Evolutionary conservation across 2,888 invertebrate species (phyloP).

Genomic region (Idaea aversata): DNA sequence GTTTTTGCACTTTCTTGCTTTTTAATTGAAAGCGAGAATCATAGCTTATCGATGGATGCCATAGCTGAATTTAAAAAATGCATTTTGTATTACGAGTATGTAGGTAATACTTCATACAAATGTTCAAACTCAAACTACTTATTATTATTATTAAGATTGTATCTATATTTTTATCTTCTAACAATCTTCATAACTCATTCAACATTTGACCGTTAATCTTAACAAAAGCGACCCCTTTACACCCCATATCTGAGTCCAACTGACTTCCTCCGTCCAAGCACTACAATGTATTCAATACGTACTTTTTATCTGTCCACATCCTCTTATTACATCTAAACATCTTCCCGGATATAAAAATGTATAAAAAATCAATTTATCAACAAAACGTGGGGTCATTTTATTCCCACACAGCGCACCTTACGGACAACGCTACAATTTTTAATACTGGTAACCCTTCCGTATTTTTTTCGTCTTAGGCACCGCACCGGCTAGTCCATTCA

Average conservation of each 20-base stretch:
- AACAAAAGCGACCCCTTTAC: background rate
- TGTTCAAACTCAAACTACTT: too few relatives aligned
- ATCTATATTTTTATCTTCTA: background rate
- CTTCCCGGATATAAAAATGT: constrained; percentile 75
- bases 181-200: background rate
- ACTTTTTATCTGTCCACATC: constrained; percentile 61
- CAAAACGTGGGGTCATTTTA: constrained; percentile 65
- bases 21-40: too few relatives aligned
- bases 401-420: constrained; percentile 74
- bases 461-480: constrained; percentile 60
- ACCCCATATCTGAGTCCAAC: constrained; percentile 19
- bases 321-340: constrained; percentile 67
- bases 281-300: constrained; percentile 40
- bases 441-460: constrained; percentile 75
- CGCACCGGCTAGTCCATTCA: constrained; percentile 59
- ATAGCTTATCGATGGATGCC: too few relatives aligned
- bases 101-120: too few relatives aligned
- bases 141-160: background rate
- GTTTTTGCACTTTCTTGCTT: too few relatives aligned
- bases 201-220: background rate
- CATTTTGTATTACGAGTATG: too few relatives aligned
- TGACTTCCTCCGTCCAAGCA: constrained; percentile 54
- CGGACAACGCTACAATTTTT: constrained; percentile 63
- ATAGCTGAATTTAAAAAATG: too few relatives aligned
- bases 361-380: constrained; percentile 27